Evolutionary conservation across 2,888 invertebrate species (phyloP).

Genomic region (Doris montereyensis): DNA sequence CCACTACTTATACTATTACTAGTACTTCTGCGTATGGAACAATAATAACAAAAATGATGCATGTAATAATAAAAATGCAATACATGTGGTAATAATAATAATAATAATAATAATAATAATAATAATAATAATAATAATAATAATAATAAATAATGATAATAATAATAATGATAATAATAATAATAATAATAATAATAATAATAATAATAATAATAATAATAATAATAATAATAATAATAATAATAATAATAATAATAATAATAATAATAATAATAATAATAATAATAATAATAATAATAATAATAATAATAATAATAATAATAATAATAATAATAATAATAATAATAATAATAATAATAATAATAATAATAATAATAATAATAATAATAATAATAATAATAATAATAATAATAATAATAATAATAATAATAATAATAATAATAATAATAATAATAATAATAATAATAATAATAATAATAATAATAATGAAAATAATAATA

Average conservation of each 20-base stretch:
- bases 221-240: neutral
- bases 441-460: too few species aligned
- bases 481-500: too few species aligned
- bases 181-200: slow-evolving; percentile 1
- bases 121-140: neutral
- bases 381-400: slow-evolving; percentile 23
- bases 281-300: neutral
- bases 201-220: slow-evolving; percentile 3
- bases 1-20: neutral
- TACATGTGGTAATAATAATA: neutral
- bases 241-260: neutral
- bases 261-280: neutral
- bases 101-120: neutral
- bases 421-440: too few species aligned
- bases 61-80: neutral
- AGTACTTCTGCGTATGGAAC: neutral
- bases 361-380: slow-evolving; percentile 21
- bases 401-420: too few species aligned
- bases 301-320: neutral
- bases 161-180: slow-evolving; percentile 1
- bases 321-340: neutral
- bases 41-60: neutral
- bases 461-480: too few species aligned
- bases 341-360: slow-evolving; percentile 6
- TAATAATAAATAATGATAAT: neutral